phyloP scores from a whole-genome alignment of 2,888 invertebrate species.

The Dryadula phaetusa region DNA sequence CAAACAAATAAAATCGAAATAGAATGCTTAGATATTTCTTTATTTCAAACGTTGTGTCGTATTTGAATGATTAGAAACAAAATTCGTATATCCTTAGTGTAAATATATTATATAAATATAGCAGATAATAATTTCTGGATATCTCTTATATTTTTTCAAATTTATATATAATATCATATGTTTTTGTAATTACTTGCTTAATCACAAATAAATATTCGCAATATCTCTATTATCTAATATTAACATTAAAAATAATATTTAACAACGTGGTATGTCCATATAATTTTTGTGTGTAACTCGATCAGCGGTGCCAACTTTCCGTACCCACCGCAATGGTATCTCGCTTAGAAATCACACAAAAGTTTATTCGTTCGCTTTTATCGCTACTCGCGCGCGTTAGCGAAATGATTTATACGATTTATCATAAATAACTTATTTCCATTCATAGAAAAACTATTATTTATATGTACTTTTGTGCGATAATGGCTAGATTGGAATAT shows the following conservation, averaged over 20 bases:
- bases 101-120: no score
- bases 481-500: conserved; percentile 54
- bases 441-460: conserved; percentile 73
- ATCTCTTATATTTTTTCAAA: no score
- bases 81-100: no score
- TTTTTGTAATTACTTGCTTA: neutral
- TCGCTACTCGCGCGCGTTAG: conserved; percentile 75
- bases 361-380: conserved; percentile 81
- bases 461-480: conserved; percentile 50
- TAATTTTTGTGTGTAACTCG: conserved; percentile 32
- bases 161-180: no score
- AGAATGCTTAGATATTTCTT: no score
- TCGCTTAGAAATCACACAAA: conserved; percentile 76
- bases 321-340: conserved; percentile 64
- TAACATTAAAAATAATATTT: neutral
- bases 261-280: conserved; percentile 39
- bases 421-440: conserved; percentile 81
- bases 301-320: conserved; percentile 46
- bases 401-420: conserved; percentile 82
- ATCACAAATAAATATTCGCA: neutral
- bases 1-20: no score
- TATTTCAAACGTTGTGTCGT: neutral
- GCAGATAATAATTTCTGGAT: no score
- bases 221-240: neutral
- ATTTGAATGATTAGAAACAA: neutral